Evolutionary conservation across 2,113 vertebrate genomes (phyloP).

Genomic region (Calonectris borealis): DNA sequence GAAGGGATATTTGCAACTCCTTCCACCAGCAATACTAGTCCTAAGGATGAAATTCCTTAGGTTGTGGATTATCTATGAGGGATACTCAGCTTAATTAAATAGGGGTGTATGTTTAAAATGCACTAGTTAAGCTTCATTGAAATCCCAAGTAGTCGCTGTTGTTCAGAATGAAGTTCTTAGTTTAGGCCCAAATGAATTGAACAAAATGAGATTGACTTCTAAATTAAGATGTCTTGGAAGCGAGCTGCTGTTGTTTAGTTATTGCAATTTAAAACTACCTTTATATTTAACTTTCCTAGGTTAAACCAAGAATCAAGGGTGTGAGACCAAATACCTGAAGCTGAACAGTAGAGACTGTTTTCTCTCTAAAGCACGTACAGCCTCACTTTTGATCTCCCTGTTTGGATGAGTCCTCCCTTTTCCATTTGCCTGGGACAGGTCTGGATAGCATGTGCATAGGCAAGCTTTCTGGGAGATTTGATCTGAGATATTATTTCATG

Average conservation of each 20-base stretch:
- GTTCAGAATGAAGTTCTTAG: background rate
- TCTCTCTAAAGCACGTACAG: background rate
- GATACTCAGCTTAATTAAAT: background rate
- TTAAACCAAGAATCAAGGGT: background rate
- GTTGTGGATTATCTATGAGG: background rate
- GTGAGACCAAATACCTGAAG: background rate
- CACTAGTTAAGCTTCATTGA: background rate
- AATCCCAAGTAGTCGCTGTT: background rate
- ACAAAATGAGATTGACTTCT: background rate
- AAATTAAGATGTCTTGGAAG: background rate
- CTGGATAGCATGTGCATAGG: background rate
- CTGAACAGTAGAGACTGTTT: background rate
- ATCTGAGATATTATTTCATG: background rate
- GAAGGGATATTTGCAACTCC: background rate
- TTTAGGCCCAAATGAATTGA: background rate
- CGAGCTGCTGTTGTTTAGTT: background rate
- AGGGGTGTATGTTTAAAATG: background rate
- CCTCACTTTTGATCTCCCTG: background rate
- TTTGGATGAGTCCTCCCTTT: background rate
- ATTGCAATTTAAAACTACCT: background rate
- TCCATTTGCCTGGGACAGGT: background rate
- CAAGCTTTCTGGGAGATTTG: background rate
- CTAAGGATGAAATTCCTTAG: background rate
- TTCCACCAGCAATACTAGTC: background rate
- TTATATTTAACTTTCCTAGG: background rate